Conservation (phyloP, 2,113 vertebrate genomes). For the Anarrhichthys ocellatus region DNA sequence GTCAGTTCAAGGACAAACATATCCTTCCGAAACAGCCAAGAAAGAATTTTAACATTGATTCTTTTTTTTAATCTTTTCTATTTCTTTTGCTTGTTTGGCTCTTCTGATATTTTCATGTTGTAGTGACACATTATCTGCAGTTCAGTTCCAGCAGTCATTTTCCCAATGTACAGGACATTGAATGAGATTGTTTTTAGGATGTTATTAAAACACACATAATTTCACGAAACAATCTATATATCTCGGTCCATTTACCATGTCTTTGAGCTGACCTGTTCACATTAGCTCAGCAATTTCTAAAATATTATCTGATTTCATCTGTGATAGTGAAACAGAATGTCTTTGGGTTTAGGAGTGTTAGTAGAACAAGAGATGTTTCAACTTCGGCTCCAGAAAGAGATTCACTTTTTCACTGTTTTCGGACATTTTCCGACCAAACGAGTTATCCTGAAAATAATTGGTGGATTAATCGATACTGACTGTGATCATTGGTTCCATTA, state of each 20-base stretch:
- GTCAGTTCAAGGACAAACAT: not conserved
- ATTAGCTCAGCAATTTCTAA: not conserved
- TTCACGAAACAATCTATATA: not conserved
- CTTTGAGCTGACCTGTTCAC: not conserved
- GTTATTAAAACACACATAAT: not conserved
- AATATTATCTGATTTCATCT: not conserved
- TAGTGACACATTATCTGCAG: not conserved
- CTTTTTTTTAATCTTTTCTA: not conserved
- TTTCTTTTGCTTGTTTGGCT: not conserved
- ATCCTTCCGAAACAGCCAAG: not conserved
- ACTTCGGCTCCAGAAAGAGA: not conserved
- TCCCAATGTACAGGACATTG: not conserved
- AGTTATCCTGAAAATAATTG: not conserved
- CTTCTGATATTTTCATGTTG: not conserved
- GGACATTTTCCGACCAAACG: not conserved
- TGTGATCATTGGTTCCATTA: not conserved
- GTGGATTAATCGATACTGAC: not conserved
- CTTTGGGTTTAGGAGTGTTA: not conserved
- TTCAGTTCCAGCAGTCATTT: not conserved
- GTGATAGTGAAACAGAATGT: not conserved
- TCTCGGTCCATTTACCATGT: not conserved
- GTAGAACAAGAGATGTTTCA: not conserved
- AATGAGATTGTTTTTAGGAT: not conserved
- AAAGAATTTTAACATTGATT: not conserved
- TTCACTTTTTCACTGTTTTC: not conserved